phyloP scores from a whole-genome alignment of 2,797 vertebrate genomes.

The Squalus acanthias region DNA sequence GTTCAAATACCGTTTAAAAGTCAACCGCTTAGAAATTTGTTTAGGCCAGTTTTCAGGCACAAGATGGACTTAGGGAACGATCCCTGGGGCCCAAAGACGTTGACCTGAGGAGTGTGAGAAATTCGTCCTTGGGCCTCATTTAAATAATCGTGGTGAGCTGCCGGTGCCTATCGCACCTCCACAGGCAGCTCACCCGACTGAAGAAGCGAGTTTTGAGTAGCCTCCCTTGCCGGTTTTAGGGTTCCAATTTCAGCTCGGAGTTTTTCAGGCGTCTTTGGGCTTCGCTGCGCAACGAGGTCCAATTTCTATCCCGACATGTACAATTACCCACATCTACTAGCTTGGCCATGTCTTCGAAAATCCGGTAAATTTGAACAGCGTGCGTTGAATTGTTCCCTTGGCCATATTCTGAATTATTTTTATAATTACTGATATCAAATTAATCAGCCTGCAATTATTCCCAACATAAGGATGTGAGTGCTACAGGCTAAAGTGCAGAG shows the following conservation, averaged over 20 bases:
- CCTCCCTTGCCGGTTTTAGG: not conserved
- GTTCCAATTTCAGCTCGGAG: not conserved
- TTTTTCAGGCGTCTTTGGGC: not conserved
- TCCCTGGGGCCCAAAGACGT: not conserved
- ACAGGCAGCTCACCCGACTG: not conserved
- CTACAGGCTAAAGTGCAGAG: not conserved
- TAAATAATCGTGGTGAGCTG: not conserved
- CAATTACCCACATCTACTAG: not conserved
- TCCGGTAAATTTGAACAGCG: not conserved
- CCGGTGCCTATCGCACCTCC: not conserved
- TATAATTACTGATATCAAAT: not conserved
- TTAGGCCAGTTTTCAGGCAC: not conserved
- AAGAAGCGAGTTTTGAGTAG: not conserved
- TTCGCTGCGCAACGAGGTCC: not conserved
- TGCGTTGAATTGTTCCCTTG: not conserved
- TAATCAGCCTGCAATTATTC: conserved; percentile 14
- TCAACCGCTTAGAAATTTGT: not conserved
- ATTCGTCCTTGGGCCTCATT: not conserved
- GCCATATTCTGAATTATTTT: not conserved
- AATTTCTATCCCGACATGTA: not conserved
- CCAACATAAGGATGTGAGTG: not conserved
- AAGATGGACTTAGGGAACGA: not conserved
- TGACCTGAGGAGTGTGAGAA: not conserved
- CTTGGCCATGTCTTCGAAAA: too few species aligned
- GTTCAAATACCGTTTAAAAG: not conserved